Conservation (phyloP, 2,888 invertebrate species). For the Leucoma salicis region DNA sequence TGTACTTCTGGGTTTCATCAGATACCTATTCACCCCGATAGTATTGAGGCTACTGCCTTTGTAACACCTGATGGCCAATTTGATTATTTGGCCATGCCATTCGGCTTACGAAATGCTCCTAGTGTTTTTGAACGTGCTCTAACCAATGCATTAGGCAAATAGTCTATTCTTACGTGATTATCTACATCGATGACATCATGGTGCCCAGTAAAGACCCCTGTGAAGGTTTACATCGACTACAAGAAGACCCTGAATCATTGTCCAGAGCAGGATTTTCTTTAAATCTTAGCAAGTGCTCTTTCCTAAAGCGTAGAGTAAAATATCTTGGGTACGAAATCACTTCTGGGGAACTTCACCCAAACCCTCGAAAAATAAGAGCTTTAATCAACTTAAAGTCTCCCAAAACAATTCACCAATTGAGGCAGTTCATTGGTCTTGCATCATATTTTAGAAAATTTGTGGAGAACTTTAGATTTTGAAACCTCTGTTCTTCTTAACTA, state of each 20-base stretch:
- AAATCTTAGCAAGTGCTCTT: conserved; percentile 27
- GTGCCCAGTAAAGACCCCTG: conserved; percentile 1
- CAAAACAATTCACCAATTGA: conserved; percentile 12
- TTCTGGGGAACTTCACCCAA: conserved; percentile 24
- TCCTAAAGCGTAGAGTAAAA: conserved; percentile 19
- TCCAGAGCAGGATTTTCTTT: conserved; percentile 23
- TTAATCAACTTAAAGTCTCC: conserved; percentile 19
- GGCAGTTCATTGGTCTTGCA: conserved; percentile 30
- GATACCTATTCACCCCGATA: neutral
- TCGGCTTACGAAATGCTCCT: conserved; percentile 14
- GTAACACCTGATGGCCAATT: conserved; percentile 6
- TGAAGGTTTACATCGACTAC: conserved; percentile 12
- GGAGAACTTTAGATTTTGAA: conserved; percentile 6
- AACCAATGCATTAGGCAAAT: conserved; percentile 19
- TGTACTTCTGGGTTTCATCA: conserved; percentile 2
- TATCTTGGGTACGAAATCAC: conserved; percentile 24
- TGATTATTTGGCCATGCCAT: conserved; percentile 19
- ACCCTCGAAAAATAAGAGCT: conserved; percentile 24
- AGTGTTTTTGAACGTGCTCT: conserved; percentile 21
- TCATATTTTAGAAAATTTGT: conserved; percentile 29
- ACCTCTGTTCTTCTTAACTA: conserved; percentile 4
- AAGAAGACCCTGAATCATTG: conserved; percentile 4
- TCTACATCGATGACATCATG: conserved; percentile 25
- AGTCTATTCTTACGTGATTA: conserved; percentile 9
- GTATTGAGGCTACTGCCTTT: conserved; percentile 6